These are phyloP conservation scores for Zaprionus capensis DNA, from an alignment of 1,140 invertebrate species.

Conservation along the genomic window DNA sequence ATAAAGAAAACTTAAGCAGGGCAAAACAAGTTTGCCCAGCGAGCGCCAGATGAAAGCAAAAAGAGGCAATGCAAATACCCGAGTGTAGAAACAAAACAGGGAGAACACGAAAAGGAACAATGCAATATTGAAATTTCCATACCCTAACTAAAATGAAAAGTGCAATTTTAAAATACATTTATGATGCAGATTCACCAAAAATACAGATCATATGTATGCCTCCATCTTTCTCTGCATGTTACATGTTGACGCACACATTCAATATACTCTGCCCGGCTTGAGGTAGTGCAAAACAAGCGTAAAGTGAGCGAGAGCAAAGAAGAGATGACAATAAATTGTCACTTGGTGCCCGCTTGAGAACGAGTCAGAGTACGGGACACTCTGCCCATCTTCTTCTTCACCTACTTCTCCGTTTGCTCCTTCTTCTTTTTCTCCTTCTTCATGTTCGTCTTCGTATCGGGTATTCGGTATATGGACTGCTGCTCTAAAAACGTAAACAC, in stretches of 20 bases:
- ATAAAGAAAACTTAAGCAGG: conserved; percentile 34
- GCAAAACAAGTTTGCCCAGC: conserved; percentile 45
- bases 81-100: conserved; percentile 62
- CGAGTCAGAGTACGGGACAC: conserved; percentile 8
- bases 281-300: conserved; percentile 57
- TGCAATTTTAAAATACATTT: neutral
- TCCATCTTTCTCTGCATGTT: neutral
- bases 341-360: conserved; percentile 37
- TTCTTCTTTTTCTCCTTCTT: neutral
- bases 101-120: neutral
- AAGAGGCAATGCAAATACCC: conserved; percentile 75
- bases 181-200: neutral
- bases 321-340: conserved; percentile 81
- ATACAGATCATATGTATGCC: neutral
- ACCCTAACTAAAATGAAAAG: neutral
- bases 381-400: neutral
- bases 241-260: neutral
- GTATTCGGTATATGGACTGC: conserved; percentile 25
- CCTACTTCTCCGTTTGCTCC: neutral
- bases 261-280: neutral
- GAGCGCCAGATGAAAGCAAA: conserved; percentile 48
- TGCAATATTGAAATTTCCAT: neutral
- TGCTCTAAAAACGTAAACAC: conserved; percentile 72
- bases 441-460: conserved; percentile 17
- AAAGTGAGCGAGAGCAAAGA: conserved; percentile 54